These are phyloP conservation scores for Pyrocoelia pectoralis DNA, from an alignment of 2,888 invertebrate genomes.

Conservation along the genomic window DNA sequence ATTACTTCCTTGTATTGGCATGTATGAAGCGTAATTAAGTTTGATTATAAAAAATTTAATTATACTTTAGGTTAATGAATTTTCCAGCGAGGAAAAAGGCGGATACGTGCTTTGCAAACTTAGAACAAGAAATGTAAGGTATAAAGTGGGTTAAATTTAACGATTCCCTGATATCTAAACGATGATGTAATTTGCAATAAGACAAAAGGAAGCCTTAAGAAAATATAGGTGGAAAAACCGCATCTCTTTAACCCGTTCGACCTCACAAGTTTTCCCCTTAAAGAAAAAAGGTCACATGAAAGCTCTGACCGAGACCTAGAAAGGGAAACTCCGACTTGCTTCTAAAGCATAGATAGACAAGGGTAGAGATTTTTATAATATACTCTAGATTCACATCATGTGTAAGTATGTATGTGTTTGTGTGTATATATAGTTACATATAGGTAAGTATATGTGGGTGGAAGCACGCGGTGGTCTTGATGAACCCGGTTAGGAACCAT, in stretches of 20 bases:
- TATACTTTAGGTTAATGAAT: neutral
- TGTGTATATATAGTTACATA: too few species aligned
- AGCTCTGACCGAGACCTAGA: conserved; percentile 36
- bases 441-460: too few species aligned
- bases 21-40: neutral
- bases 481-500: conserved; percentile 55
- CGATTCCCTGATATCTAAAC: neutral
- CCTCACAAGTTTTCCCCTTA: conserved; percentile 4
- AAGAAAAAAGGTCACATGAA: conserved; percentile 22
- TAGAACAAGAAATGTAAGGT: neutral
- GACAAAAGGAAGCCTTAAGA: neutral
- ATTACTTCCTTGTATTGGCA: neutral
- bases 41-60: neutral
- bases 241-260: conserved; percentile 3
- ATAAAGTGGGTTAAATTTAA: neutral
- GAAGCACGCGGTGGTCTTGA: conserved; percentile 48
- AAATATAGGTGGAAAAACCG: neutral
- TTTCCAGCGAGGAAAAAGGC: neutral
- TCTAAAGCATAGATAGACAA: conserved; percentile 30
- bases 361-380: conserved; percentile 31
- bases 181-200: neutral
- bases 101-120: too few species aligned
- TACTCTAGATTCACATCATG: conserved; percentile 29
- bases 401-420: conserved; percentile 32
- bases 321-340: conserved; percentile 29